Percentiles rank a stretch among this genome's conserved stretches.
Evolutionary conservation across 2,797 vertebrate genomes (phyloP).

Genomic region (Parotocinclus haroldoi): DNA sequence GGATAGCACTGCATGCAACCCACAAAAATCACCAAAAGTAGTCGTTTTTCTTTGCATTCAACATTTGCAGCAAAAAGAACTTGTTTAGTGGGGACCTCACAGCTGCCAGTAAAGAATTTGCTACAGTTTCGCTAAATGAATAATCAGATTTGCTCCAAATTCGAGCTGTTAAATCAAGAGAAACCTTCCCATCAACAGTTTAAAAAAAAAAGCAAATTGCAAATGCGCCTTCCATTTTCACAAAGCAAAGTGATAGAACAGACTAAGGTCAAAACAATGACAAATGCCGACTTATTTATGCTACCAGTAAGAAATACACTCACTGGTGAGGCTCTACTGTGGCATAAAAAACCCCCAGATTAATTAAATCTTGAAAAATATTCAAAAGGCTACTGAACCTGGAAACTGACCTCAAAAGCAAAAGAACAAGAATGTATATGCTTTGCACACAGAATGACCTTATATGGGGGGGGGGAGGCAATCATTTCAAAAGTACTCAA

Average conservation of each 20-base stretch:
- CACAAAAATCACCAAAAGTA: conserved; percentile 2
- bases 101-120: conserved; percentile 71
- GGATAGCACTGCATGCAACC: too few species aligned
- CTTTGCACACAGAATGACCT: conserved; percentile 19
- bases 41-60: too few species aligned
- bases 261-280: conserved; percentile 8
- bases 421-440: not conserved
- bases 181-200: not conserved
- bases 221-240: not conserved
- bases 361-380: conserved; percentile 1
- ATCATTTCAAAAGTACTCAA: not conserved
- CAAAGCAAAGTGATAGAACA: not conserved
- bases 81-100: conserved; percentile 27
- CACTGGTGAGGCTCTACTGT: conserved; percentile 28
- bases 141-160: conserved; percentile 43
- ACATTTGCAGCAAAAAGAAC: too few species aligned
- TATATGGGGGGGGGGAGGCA: not conserved
- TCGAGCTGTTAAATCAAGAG: conserved; percentile 23
- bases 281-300: not conserved
- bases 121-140: conserved; percentile 65
- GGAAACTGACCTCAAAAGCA: conserved; percentile 1
- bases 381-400: not conserved
- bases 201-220: not conserved
- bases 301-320: conserved; percentile 48
- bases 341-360: conserved; percentile 22